Evolutionary conservation across 2,888 invertebrate genomes (phyloP).

Genomic region (Blastobasis adustella): DNA sequence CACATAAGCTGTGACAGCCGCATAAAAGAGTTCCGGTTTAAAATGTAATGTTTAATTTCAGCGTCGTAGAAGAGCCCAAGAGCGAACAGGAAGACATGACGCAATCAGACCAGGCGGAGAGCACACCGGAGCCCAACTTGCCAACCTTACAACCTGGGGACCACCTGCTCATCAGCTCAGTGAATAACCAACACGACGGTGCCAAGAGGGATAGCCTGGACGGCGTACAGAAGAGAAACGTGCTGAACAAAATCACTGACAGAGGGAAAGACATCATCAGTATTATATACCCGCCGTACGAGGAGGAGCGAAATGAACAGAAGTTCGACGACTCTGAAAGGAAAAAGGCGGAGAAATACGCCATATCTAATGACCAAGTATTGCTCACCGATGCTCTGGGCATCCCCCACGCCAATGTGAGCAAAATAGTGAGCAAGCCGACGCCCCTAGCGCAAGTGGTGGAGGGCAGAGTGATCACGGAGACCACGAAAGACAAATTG

Average conservation of each 20-base stretch:
- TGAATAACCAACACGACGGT: constrained; percentile 19
- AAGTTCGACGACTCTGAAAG: constrained; percentile 61
- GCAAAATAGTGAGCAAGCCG: constrained; percentile 37
- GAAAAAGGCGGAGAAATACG: constrained; percentile 66
- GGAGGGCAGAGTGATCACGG: constrained; percentile 54
- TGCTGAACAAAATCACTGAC: constrained; percentile 59
- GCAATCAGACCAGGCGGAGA: constrained; percentile 25
- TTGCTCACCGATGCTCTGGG: constrained; percentile 50
- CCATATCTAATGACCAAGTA: constrained; percentile 53
- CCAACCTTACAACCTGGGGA: constrained; percentile 79
- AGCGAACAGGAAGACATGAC: constrained; percentile 17
- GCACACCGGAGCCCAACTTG: constrained; percentile 37
- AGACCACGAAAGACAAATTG: constrained; percentile 42
- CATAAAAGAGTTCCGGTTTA: no score
- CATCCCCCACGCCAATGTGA: constrained; percentile 19
- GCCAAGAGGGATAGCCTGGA: constrained; percentile 25
- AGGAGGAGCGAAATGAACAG: constrained; percentile 56
- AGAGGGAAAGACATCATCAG: constrained; percentile 64
- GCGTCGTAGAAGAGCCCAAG: constrained; percentile 23
- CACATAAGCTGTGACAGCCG: no score
- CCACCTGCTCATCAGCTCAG: constrained; percentile 70
- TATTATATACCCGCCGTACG: constrained; percentile 60
- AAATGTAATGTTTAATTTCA: constrained; percentile 14
- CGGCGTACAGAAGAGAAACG: constrained; percentile 51
- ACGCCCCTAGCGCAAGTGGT: constrained; percentile 56